Conservation (phyloP, 2,888 invertebrate species). For the Platypus cylindrus region DNA sequence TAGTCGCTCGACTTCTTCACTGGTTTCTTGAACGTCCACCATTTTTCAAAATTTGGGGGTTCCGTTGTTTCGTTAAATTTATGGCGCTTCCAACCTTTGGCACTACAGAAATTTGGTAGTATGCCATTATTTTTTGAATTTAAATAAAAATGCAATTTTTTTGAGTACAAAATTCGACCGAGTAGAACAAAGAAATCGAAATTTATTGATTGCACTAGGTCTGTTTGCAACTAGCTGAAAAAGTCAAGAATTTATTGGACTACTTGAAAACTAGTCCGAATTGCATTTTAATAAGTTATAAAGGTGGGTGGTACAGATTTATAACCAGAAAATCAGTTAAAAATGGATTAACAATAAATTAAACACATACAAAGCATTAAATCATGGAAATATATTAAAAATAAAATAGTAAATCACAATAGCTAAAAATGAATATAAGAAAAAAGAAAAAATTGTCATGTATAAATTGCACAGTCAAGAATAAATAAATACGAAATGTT, state of each 20-base stretch:
- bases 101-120: constrained; percentile 41
- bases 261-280: too few relatives aligned
- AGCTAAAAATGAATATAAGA: constrained; percentile 11
- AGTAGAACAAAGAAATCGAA: too few relatives aligned
- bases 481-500: constrained; percentile 10
- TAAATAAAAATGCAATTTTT: too few relatives aligned
- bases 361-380: too few relatives aligned
- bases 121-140: constrained; percentile 36
- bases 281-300: too few relatives aligned
- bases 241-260: too few relatives aligned
- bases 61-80: constrained; percentile 38
- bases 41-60: constrained; percentile 48
- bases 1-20: constrained; percentile 39
- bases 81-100: constrained; percentile 44
- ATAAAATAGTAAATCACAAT: constrained; percentile 25
- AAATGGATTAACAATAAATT: too few relatives aligned
- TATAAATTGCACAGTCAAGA: constrained; percentile 15
- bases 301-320: too few relatives aligned
- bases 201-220: too few relatives aligned
- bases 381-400: constrained; percentile 14
- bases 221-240: too few relatives aligned
- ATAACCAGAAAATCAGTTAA: too few relatives aligned
- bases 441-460: constrained; percentile 14
- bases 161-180: too few relatives aligned
- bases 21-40: constrained; percentile 51